These are phyloP conservation scores for Drosophila anomelani DNA, from an alignment of 2,888 invertebrate species.

Conservation along the genomic window DNA sequence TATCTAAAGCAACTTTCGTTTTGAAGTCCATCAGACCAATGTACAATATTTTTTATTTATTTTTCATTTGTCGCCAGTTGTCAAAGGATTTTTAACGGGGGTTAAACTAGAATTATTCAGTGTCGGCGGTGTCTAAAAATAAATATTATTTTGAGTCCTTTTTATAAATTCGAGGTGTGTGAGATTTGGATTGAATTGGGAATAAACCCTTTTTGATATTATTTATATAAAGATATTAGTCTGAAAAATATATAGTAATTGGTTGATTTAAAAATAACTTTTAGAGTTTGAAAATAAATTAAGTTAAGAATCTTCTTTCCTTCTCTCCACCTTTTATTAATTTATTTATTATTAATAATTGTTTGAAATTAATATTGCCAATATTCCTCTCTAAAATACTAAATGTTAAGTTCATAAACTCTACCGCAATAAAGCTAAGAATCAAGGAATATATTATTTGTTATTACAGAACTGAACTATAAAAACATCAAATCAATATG, in stretches of 20 bases:
- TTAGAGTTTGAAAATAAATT: too few relatives aligned
- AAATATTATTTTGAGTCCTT: slow-evolving; percentile 5
- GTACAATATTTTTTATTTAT: slow-evolving; percentile 45
- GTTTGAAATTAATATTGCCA: neutral
- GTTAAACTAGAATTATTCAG: slow-evolving; percentile 10
- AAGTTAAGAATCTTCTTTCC: too few relatives aligned
- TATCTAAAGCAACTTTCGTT: slow-evolving; percentile 38
- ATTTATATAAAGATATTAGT: neutral
- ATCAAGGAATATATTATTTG: neutral
- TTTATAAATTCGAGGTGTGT: neutral
- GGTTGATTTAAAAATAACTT: too few relatives aligned
- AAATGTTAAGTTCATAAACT: neutral
- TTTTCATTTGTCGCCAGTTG: slow-evolving; percentile 42
- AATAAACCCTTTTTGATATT: neutral
- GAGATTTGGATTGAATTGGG: neutral
- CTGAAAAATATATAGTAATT: neutral
- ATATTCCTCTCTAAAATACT: neutral
- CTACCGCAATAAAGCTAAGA: too few relatives aligned
- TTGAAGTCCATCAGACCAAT: slow-evolving; percentile 33
- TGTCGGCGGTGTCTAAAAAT: neutral
- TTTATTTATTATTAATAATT: too few relatives aligned
- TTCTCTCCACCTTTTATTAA: too few relatives aligned
- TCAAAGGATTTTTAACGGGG: slow-evolving; percentile 11
- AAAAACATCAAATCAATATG: slow-evolving; percentile 59
- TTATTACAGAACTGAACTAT: slow-evolving; percentile 35